phyloP scores from a whole-genome alignment of 2,113 vertebrate species.

The Triplophysa dalaica region DNA sequence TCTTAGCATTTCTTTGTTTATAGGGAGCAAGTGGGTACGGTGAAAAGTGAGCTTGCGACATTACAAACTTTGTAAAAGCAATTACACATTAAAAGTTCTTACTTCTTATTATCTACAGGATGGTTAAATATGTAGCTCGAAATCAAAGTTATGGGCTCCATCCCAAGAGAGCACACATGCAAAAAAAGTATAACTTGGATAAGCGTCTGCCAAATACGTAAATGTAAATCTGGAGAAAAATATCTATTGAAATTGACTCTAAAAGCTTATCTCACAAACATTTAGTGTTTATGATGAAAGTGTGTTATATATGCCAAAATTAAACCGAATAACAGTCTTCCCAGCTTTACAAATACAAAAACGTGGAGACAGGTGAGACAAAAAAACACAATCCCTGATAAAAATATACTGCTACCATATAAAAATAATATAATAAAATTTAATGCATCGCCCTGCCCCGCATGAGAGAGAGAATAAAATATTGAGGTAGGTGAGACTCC shows the following conservation, averaged over 20 bases:
- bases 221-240: too few relatives aligned
- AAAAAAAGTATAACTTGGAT: too few relatives aligned
- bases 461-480: slow-evolving; percentile 29
- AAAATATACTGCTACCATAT: slow-evolving; percentile 28
- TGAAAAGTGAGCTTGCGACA: not conserved
- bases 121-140: not conserved
- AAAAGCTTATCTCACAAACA: too few relatives aligned
- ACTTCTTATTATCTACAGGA: not conserved
- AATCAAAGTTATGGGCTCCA: too few relatives aligned
- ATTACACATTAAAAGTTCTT: not conserved
- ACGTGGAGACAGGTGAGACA: slow-evolving; percentile 32
- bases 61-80: slow-evolving; percentile 17
- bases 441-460: slow-evolving; percentile 24
- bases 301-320: not conserved
- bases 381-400: slow-evolving; percentile 5
- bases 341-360: not conserved
- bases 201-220: too few relatives aligned
- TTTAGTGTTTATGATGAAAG: too few relatives aligned
- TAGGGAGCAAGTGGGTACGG: not conserved
- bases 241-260: too few relatives aligned
- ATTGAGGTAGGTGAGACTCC: slow-evolving; percentile 42
- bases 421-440: slow-evolving; percentile 33
- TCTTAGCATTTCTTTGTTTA: slow-evolving; percentile 18
- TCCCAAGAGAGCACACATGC: too few relatives aligned
- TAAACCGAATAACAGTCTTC: not conserved